Conservation (phyloP, 2,888 invertebrate species). For the Diplolepis rosae region DNA sequence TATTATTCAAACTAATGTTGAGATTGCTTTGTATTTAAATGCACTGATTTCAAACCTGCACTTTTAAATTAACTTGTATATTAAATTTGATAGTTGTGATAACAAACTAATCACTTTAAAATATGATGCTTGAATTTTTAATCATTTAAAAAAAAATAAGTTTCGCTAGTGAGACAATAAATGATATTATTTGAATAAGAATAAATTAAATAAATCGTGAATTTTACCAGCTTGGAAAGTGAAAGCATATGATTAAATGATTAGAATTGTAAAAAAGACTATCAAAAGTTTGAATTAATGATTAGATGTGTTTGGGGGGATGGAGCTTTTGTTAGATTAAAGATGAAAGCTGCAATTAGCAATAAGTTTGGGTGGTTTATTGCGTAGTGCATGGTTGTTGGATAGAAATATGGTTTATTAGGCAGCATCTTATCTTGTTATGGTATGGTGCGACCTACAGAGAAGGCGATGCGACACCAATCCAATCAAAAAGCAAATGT, state of each 20-base stretch:
- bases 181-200: background rate
- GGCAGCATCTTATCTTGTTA: conserved; percentile 64
- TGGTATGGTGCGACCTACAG: conserved; percentile 63
- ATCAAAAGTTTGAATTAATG: background rate
- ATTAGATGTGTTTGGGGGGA: background rate
- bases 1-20: background rate
- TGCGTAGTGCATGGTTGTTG: conserved; percentile 54
- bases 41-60: background rate
- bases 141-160: too few relatives aligned
- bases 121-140: too few relatives aligned
- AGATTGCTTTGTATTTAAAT: background rate
- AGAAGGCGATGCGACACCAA: conserved; percentile 65
- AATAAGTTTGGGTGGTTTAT: conserved; percentile 8
- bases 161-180: background rate
- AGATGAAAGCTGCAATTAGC: background rate
- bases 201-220: background rate
- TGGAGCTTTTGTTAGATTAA: background rate
- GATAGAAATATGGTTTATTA: conserved; percentile 58
- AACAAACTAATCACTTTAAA: too few relatives aligned
- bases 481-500: conserved; percentile 60
- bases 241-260: too few relatives aligned
- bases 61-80: background rate
- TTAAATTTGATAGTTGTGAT: background rate
- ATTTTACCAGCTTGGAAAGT: too few relatives aligned
- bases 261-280: background rate